A percentile compares a stretch with the other conserved stretches of the same genome.
Evolutionary conservation across 2,113 vertebrate genomes (phyloP).

Genomic region (Budorcas taxicolor): DNA sequence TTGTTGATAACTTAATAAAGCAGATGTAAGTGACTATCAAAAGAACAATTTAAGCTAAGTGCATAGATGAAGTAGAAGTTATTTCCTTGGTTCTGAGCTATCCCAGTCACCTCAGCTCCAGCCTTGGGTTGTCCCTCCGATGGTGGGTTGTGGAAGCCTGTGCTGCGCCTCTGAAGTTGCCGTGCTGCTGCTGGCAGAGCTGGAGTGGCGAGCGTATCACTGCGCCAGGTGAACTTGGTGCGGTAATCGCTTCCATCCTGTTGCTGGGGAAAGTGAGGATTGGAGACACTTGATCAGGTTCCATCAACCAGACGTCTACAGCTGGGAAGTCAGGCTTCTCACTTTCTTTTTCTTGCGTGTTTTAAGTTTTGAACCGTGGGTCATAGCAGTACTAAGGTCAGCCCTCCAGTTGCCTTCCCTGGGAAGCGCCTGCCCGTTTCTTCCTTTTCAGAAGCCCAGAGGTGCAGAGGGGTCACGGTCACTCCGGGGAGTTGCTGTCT

Average conservation of each 20-base stretch:
- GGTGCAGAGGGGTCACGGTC: too few species aligned
- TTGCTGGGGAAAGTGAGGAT: not conserved
- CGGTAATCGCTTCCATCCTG: rapidly evolving
- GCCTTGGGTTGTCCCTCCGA: not conserved
- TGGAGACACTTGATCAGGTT: not conserved
- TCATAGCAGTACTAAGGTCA: too few species aligned
- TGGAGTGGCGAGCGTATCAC: rapidly evolving
- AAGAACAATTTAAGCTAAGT: not conserved
- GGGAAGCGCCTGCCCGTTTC: not conserved
- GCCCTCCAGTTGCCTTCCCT: not conserved
- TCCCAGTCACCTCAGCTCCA: not conserved
- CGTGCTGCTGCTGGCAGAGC: rapidly evolving
- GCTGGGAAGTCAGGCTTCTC: not conserved
- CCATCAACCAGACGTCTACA: rapidly evolving
- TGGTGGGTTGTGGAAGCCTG: not conserved
- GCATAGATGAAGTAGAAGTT: not conserved
- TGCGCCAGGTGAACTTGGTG: rapidly evolving
- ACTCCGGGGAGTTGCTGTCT: not conserved
- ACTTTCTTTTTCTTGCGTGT: not conserved
- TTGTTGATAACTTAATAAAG: not conserved
- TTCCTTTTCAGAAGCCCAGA: not conserved
- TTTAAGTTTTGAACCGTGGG: not conserved
- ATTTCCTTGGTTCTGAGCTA: not conserved
- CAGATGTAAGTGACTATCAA: not conserved
- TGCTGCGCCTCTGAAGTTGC: not conserved